Base-by-base conservation (phyloP, 2,797 vertebrate species). In the Phrynocephalus forsythii region DNA sequence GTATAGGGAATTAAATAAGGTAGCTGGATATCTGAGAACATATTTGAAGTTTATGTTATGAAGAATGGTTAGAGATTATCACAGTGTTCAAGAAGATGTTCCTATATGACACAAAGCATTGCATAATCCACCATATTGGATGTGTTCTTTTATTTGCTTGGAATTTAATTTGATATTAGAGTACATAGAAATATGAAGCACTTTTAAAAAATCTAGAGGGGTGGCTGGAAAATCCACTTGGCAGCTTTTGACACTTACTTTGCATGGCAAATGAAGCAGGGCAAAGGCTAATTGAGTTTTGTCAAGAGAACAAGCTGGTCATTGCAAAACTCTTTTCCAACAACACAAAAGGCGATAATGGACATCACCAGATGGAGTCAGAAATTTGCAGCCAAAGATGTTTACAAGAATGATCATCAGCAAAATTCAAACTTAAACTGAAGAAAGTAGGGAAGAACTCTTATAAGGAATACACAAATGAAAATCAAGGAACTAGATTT, bases 81-180 rank as follows among this genome's bases (percentile, higher is more conserved):
- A 78, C n/a, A 28, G 79, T 26, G 76, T 83, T 89, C 20, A 85
- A 30, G 80, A 38, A 10, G 82, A 0, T 67, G 4, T 72, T 60
- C 6, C 50, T 9, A 30, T 79, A 50, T 50, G 83, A 79, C 5
- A 83, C 6, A 85, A 88, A 72, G 2, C 60, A 89, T 91, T 44
- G 52, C 52, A 79, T 15, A 56, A 78, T 28, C 83, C 0, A 18
- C 86, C 87, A 11, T 73, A 69, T 56, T 38, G 56, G 73, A 83
- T 15, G 9, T 15, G 44, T 63, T 79, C 24, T 87, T 90, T 91
- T 92, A 75, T 63, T 86, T 24, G 7, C 56, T 83, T 60, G 79
- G 10, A 77, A 8, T n/a, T 56, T 15, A 50, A 60, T 4, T 79
- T 66, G 33, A 1, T 28, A 82, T 5, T 50, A 38, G 50, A 83